These are phyloP conservation scores for Pheosia gnoma DNA, from an alignment of 2,888 invertebrate species.

Conservation along the genomic window DNA sequence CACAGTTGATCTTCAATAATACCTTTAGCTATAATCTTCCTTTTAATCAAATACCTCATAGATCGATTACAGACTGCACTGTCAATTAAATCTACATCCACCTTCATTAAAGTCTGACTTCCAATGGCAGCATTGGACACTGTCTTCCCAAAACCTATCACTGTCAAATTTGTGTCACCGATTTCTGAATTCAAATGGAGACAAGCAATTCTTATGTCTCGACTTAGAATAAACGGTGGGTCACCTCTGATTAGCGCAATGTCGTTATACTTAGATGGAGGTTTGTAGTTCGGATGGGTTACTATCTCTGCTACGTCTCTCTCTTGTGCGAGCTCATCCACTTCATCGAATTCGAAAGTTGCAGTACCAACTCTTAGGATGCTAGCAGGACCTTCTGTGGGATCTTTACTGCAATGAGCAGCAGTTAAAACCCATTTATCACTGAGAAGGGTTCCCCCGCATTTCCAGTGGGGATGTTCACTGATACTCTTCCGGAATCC, in stretches of 20 bases:
- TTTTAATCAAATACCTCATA: conserved; percentile 66
- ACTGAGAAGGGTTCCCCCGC: conserved; percentile 74
- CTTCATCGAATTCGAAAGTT: conserved; percentile 77
- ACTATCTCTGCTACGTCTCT: conserved; percentile 70
- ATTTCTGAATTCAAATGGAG: conserved; percentile 64
- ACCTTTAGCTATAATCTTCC: conserved; percentile 61
- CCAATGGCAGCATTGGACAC: conserved; percentile 65
- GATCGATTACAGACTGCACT: conserved; percentile 64
- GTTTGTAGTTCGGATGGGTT: conserved; percentile 82
- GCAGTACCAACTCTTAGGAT: conserved; percentile 82
- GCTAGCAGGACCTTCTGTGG: conserved; percentile 75
- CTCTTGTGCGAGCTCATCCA: conserved; percentile 80
- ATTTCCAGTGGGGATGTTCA: conserved; percentile 64
- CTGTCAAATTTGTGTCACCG: conserved; percentile 69
- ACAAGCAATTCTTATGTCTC: conserved; percentile 86
- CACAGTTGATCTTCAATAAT: conserved; percentile 70
- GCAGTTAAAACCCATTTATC: conserved; percentile 74
- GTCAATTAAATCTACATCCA: conserved; percentile 69
- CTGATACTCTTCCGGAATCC: conserved; percentile 52
- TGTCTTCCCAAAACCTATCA: conserved; percentile 86
- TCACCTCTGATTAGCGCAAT: conserved; percentile 86
- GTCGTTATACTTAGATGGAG: conserved; percentile 85
- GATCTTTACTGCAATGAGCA: conserved; percentile 73
- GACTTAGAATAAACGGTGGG: conserved; percentile 71
- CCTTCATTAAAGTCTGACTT: conserved; percentile 77